Evolutionary conservation across 1,140 invertebrate genomes (phyloP).

Genomic region (Hypothenemus hampei): DNA sequence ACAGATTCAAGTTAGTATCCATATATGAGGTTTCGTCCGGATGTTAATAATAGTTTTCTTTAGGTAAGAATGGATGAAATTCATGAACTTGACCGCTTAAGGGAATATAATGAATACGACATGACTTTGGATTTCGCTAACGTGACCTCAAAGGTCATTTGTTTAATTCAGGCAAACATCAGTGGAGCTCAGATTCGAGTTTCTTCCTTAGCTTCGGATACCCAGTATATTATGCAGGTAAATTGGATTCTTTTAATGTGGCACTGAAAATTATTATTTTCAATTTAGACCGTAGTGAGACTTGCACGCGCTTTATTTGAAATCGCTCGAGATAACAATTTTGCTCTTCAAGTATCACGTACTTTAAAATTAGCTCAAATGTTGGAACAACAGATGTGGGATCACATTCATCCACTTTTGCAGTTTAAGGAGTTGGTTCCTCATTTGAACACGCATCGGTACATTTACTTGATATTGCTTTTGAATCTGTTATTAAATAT

Average conservation of each 20-base stretch:
- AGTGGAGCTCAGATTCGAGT: conserved; percentile 73
- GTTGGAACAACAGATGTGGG: conserved; percentile 87
- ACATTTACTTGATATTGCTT: background rate
- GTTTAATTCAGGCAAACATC: conserved; percentile 89
- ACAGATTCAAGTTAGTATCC: conserved; percentile 76
- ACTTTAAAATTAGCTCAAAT: conserved; percentile 82
- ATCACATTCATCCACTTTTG: conserved; percentile 75
- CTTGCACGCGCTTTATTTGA: conserved; percentile 93
- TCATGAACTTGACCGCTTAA: conserved; percentile 90
- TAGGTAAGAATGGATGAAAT: conserved; percentile 70
- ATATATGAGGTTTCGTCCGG: background rate
- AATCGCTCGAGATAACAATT: conserved; percentile 83
- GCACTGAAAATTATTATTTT: conserved; percentile 4
- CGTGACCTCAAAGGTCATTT: conserved; percentile 79
- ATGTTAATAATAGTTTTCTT: conserved; percentile 21
- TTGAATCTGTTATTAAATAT: background rate
- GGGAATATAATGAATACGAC: conserved; percentile 46
- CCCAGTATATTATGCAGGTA: conserved; percentile 88
- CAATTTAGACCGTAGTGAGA: conserved; percentile 74
- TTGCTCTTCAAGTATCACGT: conserved; percentile 79
- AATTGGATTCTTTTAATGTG: conserved; percentile 8
- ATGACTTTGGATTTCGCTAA: conserved; percentile 32
- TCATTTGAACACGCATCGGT: conserved; percentile 49
- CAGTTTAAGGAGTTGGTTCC: conserved; percentile 75
- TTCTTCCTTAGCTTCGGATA: conserved; percentile 90